Evolutionary conservation across 2,888 invertebrate species (phyloP).

Genomic region (Dynastes grantii): DNA sequence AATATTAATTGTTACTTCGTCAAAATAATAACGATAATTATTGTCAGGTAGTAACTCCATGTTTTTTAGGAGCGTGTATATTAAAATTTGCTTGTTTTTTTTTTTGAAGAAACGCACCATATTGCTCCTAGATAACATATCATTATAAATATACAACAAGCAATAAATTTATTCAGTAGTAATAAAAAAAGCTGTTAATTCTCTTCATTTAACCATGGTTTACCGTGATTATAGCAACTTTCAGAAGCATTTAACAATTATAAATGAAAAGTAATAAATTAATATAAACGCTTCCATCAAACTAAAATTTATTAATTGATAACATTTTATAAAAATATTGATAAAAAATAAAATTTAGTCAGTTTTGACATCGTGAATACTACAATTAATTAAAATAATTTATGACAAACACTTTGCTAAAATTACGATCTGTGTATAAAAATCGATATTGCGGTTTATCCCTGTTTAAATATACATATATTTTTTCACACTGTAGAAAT

Average conservation of each 20-base stretch:
- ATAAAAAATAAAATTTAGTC: neutral
- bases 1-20: conserved; percentile 1
- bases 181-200: neutral
- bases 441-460: conserved; percentile 36
- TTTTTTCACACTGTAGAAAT: conserved; percentile 40
- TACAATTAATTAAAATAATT: neutral
- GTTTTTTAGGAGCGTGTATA: conserved; percentile 34
- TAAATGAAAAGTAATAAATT: conserved; percentile 1
- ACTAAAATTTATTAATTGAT: neutral
- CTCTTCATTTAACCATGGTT: neutral
- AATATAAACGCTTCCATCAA: conserved; percentile 38
- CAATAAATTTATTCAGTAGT: conserved; percentile 26
- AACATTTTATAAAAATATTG: neutral
- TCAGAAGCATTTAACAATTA: neutral
- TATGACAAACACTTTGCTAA: conserved; percentile 21
- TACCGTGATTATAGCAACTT: neutral
- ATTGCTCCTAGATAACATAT: conserved; percentile 35
- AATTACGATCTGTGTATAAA: conserved; percentile 37
- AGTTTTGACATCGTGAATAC: neutral
- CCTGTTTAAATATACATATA: conserved; percentile 38
- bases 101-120: neutral
- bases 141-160: conserved; percentile 33
- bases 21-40: conserved; percentile 19
- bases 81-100: neutral
- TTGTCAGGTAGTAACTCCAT: neutral